phyloP scores from a whole-genome alignment of 2,797 vertebrate genomes.

The Epinephelus awoara region DNA sequence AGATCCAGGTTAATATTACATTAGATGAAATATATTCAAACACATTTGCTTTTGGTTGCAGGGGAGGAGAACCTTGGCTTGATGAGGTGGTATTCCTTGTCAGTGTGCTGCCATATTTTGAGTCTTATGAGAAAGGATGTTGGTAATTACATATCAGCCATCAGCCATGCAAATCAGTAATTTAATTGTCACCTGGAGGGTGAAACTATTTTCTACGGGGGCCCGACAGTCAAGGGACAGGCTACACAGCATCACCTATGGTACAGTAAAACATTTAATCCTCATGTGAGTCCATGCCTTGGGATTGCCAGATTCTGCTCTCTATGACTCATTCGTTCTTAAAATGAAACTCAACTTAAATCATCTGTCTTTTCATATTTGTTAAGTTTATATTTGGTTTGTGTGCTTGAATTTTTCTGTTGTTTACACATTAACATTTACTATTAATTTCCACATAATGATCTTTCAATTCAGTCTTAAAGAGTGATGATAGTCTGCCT shows the following conservation, averaged over 20 bases:
- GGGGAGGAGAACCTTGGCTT: not conserved
- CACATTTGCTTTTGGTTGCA: too few relatives aligned
- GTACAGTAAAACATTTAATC: not conserved
- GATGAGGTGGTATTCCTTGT: not conserved
- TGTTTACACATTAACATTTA: not conserved
- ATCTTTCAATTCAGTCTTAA: not conserved
- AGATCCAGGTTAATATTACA: constrained; percentile 88
- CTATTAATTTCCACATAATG: not conserved
- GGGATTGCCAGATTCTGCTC: not conserved
- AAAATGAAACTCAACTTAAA: not conserved
- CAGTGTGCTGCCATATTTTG: not conserved
- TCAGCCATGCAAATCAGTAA: not conserved
- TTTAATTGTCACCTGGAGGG: not conserved
- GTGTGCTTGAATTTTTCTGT: not conserved
- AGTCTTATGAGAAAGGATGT: not conserved
- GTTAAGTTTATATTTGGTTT: not conserved
- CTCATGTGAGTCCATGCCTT: not conserved
- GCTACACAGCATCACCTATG: not conserved
- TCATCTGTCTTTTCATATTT: not conserved
- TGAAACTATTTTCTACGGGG: not conserved
- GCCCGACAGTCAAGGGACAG: not conserved
- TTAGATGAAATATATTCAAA: not conserved
- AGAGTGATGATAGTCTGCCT: not conserved
- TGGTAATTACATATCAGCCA: not conserved
- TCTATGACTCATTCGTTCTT: not conserved